Evolutionary conservation across 2,113 vertebrate genomes (phyloP).

Genomic region (Tragulus kanchil): DNA sequence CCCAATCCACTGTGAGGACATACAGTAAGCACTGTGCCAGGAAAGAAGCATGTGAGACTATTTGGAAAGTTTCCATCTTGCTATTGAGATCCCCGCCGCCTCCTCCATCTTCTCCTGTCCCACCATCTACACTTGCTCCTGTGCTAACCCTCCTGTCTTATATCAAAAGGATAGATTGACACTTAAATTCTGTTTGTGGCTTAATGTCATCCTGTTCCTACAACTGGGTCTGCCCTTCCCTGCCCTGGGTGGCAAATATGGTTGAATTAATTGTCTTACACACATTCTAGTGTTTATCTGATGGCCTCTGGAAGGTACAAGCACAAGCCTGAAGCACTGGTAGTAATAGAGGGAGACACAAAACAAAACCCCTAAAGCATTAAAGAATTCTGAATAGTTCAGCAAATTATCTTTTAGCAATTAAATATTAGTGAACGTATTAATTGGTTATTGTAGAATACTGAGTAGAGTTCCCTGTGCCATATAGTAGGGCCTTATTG

Average conservation of each 20-base stretch:
- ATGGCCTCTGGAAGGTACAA: background rate
- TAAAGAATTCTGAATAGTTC: background rate
- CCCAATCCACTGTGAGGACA: background rate
- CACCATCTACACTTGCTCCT: background rate
- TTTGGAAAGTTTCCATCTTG: background rate
- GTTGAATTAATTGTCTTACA: background rate
- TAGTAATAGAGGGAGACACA: background rate
- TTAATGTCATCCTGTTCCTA: background rate
- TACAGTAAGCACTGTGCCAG: background rate
- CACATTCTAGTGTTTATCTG: background rate
- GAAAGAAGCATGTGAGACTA: background rate
- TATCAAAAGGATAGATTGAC: background rate
- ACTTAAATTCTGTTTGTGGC: background rate
- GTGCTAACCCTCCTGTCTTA: background rate
- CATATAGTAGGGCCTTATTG: background rate
- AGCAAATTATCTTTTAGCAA: conserved; percentile 11
- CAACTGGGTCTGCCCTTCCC: background rate
- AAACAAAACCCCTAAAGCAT: background rate
- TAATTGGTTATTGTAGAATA: background rate
- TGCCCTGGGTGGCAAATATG: background rate
- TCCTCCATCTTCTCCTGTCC: background rate
- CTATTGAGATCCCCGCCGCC: background rate
- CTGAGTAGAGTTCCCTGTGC: background rate
- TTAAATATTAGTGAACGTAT: background rate
- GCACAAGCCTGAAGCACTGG: background rate